Evolutionary conservation across 1,140 invertebrate genomes (phyloP).

Genomic region (Odontomachus brunneus): DNA sequence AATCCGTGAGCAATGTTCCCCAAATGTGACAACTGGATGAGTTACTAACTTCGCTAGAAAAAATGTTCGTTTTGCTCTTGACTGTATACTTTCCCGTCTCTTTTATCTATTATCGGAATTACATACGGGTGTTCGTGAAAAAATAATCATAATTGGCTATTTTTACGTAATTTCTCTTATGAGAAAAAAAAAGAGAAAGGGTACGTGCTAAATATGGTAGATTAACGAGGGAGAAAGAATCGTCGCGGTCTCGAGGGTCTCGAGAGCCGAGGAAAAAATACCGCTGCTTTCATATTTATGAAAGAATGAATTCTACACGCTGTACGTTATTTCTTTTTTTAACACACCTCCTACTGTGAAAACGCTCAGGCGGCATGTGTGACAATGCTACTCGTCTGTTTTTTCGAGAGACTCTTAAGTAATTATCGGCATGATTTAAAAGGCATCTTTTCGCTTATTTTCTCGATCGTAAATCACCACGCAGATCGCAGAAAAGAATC

Average conservation of each 20-base stretch:
- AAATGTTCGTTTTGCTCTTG: too few relatives aligned
- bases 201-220: constrained; percentile 19
- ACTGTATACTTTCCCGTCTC: too few relatives aligned
- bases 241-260: background rate
- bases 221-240: constrained; percentile 29
- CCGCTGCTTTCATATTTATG: constrained; percentile 30
- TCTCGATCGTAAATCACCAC: background rate
- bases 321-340: background rate
- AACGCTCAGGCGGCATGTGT: too few relatives aligned
- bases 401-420: too few relatives aligned
- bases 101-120: constrained; percentile 15
- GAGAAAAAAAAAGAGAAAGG: constrained; percentile 32
- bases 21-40: too few relatives aligned
- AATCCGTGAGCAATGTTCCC: too few relatives aligned
- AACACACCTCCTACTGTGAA: too few relatives aligned
- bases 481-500: constrained; percentile 18
- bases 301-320: constrained; percentile 10
- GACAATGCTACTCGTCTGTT: too few relatives aligned
- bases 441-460: too few relatives aligned
- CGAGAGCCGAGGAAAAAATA: constrained; percentile 5
- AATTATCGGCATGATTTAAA: too few relatives aligned
- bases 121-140: background rate
- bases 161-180: constrained; percentile 22
- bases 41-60: too few relatives aligned
- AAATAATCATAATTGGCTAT: constrained; percentile 41